A percentile compares a stretch with the other conserved stretches of the same genome.
phyloP scores from a whole-genome alignment of 2,113 vertebrate genomes.

The Mesoclemmys tuberculata region DNA sequence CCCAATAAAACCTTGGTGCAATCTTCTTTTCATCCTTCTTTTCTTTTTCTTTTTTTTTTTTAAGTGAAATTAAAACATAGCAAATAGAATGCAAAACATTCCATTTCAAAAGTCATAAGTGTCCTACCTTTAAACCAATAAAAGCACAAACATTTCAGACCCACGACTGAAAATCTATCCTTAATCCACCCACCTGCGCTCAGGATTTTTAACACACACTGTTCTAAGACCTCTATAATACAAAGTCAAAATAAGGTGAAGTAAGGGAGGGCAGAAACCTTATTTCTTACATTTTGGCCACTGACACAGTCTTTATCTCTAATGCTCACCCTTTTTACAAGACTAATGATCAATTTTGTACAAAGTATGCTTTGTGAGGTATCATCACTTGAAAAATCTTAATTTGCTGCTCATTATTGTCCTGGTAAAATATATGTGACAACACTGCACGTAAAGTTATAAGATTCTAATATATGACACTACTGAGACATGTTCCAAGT shows the following conservation, averaged over 20 bases:
- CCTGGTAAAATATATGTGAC: too few species aligned
- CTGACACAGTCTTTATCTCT: too few species aligned
- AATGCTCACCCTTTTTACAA: too few species aligned
- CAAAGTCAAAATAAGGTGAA: fast-evolving
- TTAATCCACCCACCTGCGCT: neutral
- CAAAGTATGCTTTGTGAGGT: too few species aligned
- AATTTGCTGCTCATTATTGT: too few species aligned
- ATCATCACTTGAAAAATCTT: too few species aligned
- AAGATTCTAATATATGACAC: too few species aligned
- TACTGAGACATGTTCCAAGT: too few species aligned
- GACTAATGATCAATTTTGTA: too few species aligned
- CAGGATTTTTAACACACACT: neutral
- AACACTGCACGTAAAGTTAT: too few species aligned
- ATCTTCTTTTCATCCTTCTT: neutral
- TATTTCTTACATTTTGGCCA: neutral
- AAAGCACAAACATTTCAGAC: neutral
- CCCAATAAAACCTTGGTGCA: neutral
- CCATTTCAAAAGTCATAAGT: neutral
- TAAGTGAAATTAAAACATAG: neutral
- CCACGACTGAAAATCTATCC: neutral
- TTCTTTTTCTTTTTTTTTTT: too few species aligned
- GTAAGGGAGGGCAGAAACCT: fast-evolving
- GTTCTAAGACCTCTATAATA: neutral
- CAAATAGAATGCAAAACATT: neutral
- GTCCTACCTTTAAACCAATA: neutral